Evolutionary conservation across 1,140 invertebrate genomes (phyloP), one percentile per base, ranked within the genome.

Genomic region (Diachasmimorpha longicaudata): DNA sequence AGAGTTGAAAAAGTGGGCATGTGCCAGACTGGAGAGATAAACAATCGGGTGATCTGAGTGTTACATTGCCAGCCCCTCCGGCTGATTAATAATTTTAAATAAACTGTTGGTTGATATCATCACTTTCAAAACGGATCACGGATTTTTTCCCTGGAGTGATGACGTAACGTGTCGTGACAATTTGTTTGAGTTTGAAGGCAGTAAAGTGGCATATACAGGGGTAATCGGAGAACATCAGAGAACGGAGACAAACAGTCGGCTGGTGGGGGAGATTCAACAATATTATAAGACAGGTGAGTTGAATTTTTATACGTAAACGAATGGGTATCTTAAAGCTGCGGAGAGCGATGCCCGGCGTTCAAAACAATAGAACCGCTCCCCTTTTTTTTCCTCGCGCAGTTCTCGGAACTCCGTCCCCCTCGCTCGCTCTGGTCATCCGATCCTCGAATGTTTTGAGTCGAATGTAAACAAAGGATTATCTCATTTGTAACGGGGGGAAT

Each of bases 91-190:
- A 11, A 36, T 68, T 68, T 11, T 8, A 68, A 16, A 68, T 14
- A 37, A 73, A 42, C 63, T 21, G 44, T 69, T 48, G 19, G 42
- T 52, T 21, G 16, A 37, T 48, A 67, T 23, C n/a, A 46, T 42
- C 39, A 19, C 44, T 19, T 39, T 69, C 66, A 70, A 69, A 69
- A 69, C 67, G 73, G 73, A 75, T 37, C 73, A 58, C 4, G 66
- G 73, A 52, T 78, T 67, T 23, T 75, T 58, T 37, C 72, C 19
- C 75, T 75, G 74, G 74, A 76, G 74, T 55, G 68, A 79, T 76
- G 78, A 79, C 72, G 78, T 79, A 76, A 78, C 63, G 66, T 44
- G 25, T 69, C 63, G 23, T 72, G 25, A 21, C 19, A 68, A 55
- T 36, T 74, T 66, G 42, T 69, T 76, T 69, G 72, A 72, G 16